Percentiles rank a stretch among this genome's conserved stretches.
These are phyloP conservation scores for Parazoanthus swiftii DNA, from an alignment of 92 coral and sea anemone genomes.

Conservation along the genomic window DNA sequence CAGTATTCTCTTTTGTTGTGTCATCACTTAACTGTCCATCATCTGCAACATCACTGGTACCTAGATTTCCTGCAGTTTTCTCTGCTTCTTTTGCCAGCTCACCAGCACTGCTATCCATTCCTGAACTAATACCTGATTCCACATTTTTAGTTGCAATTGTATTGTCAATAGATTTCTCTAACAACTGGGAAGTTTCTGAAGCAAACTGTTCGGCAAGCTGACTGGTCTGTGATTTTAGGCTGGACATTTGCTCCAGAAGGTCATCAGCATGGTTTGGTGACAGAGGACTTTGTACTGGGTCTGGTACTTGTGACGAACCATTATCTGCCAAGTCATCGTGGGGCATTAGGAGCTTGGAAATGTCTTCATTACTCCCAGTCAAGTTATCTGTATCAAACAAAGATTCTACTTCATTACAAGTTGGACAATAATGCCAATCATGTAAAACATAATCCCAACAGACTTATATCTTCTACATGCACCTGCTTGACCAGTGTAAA, in stretches of 20 bases:
- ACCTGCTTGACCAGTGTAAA: too few species aligned
- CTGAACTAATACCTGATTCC: neutral
- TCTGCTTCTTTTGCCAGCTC: neutral
- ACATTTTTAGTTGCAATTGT: neutral
- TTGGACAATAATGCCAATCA: too few species aligned
- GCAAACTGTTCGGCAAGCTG: slow-evolving; percentile 28
- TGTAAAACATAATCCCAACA: neutral
- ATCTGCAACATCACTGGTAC: neutral
- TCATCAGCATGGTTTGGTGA: slow-evolving; percentile 32
- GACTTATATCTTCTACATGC: too few species aligned
- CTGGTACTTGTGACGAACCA: slow-evolving; percentile 11
- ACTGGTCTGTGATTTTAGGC: slow-evolving; percentile 37
- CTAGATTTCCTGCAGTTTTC: neutral
- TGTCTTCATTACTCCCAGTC: slow-evolving; percentile 78
- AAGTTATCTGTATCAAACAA: slow-evolving; percentile 51
- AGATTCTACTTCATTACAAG: neutral
- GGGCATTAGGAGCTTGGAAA: slow-evolving; percentile 69
- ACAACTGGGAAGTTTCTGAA: slow-evolving; percentile 17
- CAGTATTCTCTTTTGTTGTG: neutral
- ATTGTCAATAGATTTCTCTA: neutral
- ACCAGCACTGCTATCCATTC: neutral
- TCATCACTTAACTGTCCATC: neutral
- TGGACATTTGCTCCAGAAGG: slow-evolving; percentile 15
- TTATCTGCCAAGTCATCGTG: slow-evolving; percentile 63
- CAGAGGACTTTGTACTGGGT: neutral